Base-by-base conservation (phyloP, 2,113 vertebrate genomes). In the Leucopsar rothschildi region DNA sequence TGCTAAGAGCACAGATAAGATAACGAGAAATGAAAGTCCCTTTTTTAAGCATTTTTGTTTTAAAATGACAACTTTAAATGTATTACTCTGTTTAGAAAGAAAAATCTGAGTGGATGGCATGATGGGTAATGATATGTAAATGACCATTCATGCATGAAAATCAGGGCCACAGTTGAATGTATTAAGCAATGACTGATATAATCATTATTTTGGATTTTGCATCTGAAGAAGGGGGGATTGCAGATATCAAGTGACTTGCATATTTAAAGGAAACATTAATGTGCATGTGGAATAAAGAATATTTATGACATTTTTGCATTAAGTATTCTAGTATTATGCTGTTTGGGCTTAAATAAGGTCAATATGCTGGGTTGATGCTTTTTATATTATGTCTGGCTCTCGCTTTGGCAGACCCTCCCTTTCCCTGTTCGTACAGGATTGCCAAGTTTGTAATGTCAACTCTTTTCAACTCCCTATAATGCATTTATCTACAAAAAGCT, bases 331-430 rank as follows among this genome's bases (percentile, higher is more conserved):
- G 84, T 15, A 77, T 92, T 92, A 55, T 2, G 55, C 90, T 95
- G 76, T 80, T 93, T 70, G 89, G 83, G 68, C 86, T 95, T 96
- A 89, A 96, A 94, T 97, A 97, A 96, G 95, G 96, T 93, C 95
- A 96, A 64, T 93, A 57, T 60, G 75, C 86, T 92, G 90, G 80
- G 69, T 72, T 93, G 88, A 56, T 79, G 91, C 64, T 95, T 97
- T 92, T 84, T 71, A 14, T 69, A 76, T 94, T 83, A 87, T 85
- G 91, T 89, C 93, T 89, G 90, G 57, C 92, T 94, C 92, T 93
- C 2, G 0, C 68, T 92, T 85, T 89, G 83, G 94, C 96, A 91
- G 81, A 73, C 88, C 71, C 82, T 94, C 73, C 85, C 85, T 82
- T 73, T 50, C 68, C 80, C 35, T 92, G 73, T 95, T 89, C 45